phyloP scores from a whole-genome alignment of 2,113 vertebrate species.

The Hystrix cristata region DNA sequence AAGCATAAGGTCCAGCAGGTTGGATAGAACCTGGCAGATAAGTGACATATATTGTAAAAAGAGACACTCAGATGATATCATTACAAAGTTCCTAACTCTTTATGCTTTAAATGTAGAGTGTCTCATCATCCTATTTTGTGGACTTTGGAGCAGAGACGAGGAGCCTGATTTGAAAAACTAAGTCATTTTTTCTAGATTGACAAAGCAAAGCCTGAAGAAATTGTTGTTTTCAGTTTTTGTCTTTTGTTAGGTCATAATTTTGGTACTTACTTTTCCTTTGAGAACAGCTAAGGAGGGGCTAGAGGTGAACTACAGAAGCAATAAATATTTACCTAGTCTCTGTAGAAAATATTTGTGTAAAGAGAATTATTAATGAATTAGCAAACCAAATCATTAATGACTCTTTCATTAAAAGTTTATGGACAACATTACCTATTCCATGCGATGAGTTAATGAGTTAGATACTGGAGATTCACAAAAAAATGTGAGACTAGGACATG shows the following conservation, averaged over 20 bases:
- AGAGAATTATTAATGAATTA: background rate
- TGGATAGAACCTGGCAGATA: background rate
- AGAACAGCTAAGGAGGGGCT: background rate
- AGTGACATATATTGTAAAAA: background rate
- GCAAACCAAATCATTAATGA: background rate
- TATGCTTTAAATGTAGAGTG: background rate
- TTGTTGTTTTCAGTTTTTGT: background rate
- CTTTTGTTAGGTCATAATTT: background rate
- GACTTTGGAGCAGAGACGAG: background rate
- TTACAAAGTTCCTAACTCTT: background rate
- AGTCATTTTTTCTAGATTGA: background rate
- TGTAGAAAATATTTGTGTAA: background rate
- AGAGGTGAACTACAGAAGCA: background rate
- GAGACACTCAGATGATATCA: background rate
- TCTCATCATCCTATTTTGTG: background rate
- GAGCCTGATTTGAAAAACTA: background rate
- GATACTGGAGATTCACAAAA: background rate
- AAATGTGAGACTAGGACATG: background rate
- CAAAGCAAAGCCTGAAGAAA: background rate
- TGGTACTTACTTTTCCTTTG: background rate
- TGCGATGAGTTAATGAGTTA: background rate
- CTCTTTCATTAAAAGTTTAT: background rate
- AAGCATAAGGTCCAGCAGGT: background rate
- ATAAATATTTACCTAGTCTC: background rate
- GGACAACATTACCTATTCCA: background rate